These are phyloP conservation scores for Eutrigla gurnardus DNA, from an alignment of 2,797 vertebrate genomes.

Conservation along the genomic window DNA sequence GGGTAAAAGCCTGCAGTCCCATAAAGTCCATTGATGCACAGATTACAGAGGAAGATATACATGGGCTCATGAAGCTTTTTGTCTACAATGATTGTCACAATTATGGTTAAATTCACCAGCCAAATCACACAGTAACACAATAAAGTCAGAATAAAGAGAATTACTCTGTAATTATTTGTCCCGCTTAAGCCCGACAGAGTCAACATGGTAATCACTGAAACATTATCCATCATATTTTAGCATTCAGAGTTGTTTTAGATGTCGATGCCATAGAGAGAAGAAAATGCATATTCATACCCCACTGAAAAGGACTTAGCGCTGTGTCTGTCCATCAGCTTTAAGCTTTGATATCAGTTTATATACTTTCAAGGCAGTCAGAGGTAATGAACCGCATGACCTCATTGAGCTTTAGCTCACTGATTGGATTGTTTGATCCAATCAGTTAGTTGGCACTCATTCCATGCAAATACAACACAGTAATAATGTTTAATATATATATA, in stretches of 20 bases:
- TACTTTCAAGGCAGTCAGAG: not conserved
- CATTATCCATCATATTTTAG: conserved; percentile 50
- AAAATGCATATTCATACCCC: not conserved
- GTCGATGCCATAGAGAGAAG: not conserved
- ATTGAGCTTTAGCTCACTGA: too few species aligned
- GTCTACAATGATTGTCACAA: conserved; percentile 36
- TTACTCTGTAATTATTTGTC: conserved; percentile 27
- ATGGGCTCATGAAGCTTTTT: conserved; percentile 67
- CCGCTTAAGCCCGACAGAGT: conserved; percentile 64
- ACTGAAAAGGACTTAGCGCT: not conserved
- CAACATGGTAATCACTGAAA: conserved; percentile 44
- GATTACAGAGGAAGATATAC: conserved; percentile 64
- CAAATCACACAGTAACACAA: conserved; percentile 57
- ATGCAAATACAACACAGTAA: too few species aligned
- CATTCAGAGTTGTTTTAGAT: not conserved
- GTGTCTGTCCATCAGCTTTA: not conserved
- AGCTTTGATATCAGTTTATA: not conserved
- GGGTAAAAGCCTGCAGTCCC: conserved; percentile 65
- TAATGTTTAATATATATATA: too few species aligned
- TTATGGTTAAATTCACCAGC: conserved; percentile 43
- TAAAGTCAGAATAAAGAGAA: conserved; percentile 45
- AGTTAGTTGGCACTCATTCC: not conserved
- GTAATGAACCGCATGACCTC: not conserved
- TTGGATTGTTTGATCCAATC: not conserved
- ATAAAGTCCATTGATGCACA: conserved; percentile 64